phyloP scores from a whole-genome alignment of 1,140 invertebrate genomes.

The Anadara kagoshimensis region DNA sequence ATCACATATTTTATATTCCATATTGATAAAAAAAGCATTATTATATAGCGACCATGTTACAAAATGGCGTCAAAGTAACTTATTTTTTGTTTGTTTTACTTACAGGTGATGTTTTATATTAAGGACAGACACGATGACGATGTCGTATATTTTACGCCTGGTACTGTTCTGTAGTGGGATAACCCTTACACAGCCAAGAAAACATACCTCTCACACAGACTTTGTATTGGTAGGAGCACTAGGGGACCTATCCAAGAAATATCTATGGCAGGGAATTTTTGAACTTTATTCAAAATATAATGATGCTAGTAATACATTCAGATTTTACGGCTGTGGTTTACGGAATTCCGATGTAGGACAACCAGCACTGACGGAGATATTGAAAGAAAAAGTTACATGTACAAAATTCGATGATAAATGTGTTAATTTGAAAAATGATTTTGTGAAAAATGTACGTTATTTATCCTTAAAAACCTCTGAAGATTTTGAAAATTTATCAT shows the following conservation, averaged over 20 bases:
- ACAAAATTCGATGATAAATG: conserved; percentile 38
- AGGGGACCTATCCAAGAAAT: conserved; percentile 68
- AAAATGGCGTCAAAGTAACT: too few species aligned
- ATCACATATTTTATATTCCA: too few species aligned
- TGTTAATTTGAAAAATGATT: conserved; percentile 36
- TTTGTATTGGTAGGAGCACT: conserved; percentile 60
- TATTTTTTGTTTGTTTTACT: too few species aligned
- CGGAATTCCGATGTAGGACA: conserved; percentile 39
- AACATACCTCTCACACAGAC: conserved; percentile 41
- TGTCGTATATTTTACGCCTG: not conserved
- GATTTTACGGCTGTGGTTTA: conserved; percentile 55
- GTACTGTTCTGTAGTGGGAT: not conserved
- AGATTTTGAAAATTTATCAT: conserved; percentile 37
- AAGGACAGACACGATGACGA: not conserved
- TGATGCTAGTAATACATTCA: conserved; percentile 51
- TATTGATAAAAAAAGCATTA: too few species aligned
- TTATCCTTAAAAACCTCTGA: conserved; percentile 42
- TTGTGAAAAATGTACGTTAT: conserved; percentile 50
- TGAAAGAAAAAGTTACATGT: conserved; percentile 44
- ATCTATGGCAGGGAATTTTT: conserved; percentile 66
- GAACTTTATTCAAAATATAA: conserved; percentile 50
- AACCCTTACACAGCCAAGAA: not conserved
- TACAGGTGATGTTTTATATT: too few species aligned
- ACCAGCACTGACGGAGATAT: conserved; percentile 39
- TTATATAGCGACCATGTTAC: too few species aligned